phyloP scores from a whole-genome alignment of 2,113 vertebrate genomes.

The Leiothrix lutea region DNA sequence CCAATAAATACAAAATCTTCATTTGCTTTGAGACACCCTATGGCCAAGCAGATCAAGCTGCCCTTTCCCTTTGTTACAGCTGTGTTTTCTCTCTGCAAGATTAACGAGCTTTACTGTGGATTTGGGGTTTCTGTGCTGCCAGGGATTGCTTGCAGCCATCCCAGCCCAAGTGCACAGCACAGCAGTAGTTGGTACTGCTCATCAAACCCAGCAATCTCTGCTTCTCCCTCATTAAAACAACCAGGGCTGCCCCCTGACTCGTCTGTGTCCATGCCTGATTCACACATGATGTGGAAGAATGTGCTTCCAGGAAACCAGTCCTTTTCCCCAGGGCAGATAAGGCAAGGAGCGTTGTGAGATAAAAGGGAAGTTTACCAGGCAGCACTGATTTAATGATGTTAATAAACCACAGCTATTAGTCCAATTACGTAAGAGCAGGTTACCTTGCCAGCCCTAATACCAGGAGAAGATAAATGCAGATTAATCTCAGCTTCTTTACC shows the following conservation, averaged over 20 bases:
- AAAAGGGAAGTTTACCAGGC: constrained; percentile 30
- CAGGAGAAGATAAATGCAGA: constrained; percentile 8
- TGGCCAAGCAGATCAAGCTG: neutral
- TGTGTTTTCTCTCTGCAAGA: neutral
- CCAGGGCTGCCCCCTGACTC: neutral
- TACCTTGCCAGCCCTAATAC: neutral
- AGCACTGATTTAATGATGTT: constrained; percentile 13
- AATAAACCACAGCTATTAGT: constrained; percentile 46
- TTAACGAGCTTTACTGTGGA: neutral
- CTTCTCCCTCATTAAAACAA: neutral
- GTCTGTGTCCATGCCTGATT: neutral
- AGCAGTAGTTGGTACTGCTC: neutral
- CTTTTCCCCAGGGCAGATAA: neutral
- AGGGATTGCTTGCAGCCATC: neutral
- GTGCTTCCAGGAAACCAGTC: neutral
- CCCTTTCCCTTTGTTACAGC: neutral
- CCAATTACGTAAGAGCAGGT: constrained; percentile 22
- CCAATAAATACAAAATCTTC: neutral
- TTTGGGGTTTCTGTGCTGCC: neutral
- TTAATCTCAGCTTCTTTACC: constrained; percentile 8
- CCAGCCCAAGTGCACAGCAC: neutral
- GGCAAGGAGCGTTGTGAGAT: neutral
- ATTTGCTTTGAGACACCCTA: neutral
- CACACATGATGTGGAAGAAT: neutral
- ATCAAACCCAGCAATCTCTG: neutral